These are phyloP conservation scores for Ctenosaura bakeri DNA, from an alignment of 2,797 vertebrate species.

Conservation along the genomic window DNA sequence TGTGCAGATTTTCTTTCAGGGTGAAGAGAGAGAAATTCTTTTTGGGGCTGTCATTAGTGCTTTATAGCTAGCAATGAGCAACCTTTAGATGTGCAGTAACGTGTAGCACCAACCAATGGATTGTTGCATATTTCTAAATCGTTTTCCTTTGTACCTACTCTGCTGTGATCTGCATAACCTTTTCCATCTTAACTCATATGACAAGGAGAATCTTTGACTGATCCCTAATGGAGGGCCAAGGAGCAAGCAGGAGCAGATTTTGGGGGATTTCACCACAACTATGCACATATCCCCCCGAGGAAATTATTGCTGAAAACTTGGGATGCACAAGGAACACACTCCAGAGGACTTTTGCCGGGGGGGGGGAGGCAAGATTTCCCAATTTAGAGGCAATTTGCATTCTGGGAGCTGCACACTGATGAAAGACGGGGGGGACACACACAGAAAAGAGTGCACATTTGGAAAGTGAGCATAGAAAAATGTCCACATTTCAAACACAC, in stretches of 20 bases:
- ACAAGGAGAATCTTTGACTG: too few relatives aligned
- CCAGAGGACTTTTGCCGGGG: too few relatives aligned
- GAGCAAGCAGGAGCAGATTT: too few relatives aligned
- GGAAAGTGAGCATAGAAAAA: too few relatives aligned
- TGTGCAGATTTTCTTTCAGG: constrained; percentile 45
- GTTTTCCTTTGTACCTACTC: background rate
- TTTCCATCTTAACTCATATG: background rate
- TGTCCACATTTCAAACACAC: too few relatives aligned
- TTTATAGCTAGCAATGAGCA: background rate
- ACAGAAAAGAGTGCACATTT: too few relatives aligned
- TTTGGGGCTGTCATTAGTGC: background rate
- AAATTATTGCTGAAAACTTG: background rate
- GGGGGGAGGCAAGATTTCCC: too few relatives aligned
- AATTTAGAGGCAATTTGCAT: too few relatives aligned
- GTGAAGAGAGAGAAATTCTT: constrained; percentile 12
- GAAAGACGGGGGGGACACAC: too few relatives aligned
- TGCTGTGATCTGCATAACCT: background rate
- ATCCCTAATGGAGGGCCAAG: background rate
- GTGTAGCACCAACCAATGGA: background rate
- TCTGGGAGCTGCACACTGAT: too few relatives aligned
- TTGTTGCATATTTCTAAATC: background rate
- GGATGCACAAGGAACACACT: too few relatives aligned
- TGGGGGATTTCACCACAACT: background rate
- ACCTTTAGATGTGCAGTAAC: background rate
- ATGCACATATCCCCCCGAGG: background rate